Evolutionary conservation across 2,888 invertebrate species (phyloP), one percentile per base, ranked within the genome.

Genomic region (Prosapia bicincta): DNA sequence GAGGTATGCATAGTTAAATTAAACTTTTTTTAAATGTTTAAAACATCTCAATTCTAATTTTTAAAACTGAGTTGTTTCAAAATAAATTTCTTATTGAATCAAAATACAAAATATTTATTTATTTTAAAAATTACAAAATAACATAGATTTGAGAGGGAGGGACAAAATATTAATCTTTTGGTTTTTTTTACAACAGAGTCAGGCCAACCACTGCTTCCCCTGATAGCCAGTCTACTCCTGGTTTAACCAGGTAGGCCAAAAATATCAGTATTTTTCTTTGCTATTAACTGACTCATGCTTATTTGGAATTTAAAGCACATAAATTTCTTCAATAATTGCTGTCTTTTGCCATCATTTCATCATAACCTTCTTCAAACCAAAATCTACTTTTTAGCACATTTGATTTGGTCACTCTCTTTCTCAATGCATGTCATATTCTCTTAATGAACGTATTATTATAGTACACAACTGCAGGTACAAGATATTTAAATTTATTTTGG

Each of bases 171-270:
- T 54, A 54, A 54, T 54, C 54, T 54, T 54, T 54, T 69, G n/a
- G 24, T 72, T 76, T 73, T 75, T 78, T 79, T 77, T 72, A 75
- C 76, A 77, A 79, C 82, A 82, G 83, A 82, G 81, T 80, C 74
- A 81, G 81, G 77, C 82, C 82, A 76, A 79, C 80, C 74, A 79
- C 81, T 70, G 78, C 80, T 67, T 74, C 80, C 72, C 78, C 80
- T 66, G 78, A 77, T 71, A 81, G 79, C 79, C 82, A 81, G 79
- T 78, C 81, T 69, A 81, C 81, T 78, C 81, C 82, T 81, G 82
- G 81, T 81, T 80, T 80, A 77, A 77, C 81, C 81, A 83, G 83
- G 82, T 83, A 83, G 79, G 82, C 78, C 78, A 69, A 43, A 70
- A 72, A 67, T 30, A 54, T 54, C n/a, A 54, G n/a, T n/a, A 54